Percentiles rank a stretch among this genome's conserved stretches.
Evolutionary conservation across 1,140 invertebrate species (phyloP).

Genomic region (Aphis craccivora): DNA sequence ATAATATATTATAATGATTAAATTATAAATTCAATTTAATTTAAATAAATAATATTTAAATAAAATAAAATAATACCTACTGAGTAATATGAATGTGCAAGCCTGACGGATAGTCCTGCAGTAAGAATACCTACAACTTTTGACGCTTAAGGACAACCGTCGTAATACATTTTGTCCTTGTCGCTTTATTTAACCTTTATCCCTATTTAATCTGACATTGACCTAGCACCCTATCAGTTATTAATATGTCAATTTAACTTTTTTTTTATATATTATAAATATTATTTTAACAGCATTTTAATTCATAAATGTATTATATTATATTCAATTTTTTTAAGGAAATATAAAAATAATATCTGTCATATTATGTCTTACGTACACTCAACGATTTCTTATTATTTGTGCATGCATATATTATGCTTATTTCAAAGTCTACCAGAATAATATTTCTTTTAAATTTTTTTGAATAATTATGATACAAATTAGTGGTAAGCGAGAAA

Average conservation of each 20-base stretch:
- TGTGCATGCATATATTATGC: background rate
- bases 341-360: background rate
- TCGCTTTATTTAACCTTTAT: background rate
- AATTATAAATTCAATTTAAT: constrained; percentile 41
- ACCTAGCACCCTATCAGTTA: constrained; percentile 16
- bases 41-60: constrained; percentile 36
- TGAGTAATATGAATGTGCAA: background rate
- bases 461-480: background rate
- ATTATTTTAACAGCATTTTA: background rate
- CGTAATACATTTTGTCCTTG: constrained; percentile 2
- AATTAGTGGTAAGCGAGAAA: background rate
- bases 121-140: background rate
- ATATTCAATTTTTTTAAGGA: background rate
- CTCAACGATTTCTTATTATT: background rate
- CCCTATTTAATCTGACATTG: constrained; percentile 10
- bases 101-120: background rate
- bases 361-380: background rate
- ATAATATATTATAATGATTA: background rate
- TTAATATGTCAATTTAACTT: background rate
- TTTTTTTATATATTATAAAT: background rate
- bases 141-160: constrained; percentile 19
- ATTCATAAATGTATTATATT: background rate
- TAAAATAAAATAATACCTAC: background rate
- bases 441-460: background rate
- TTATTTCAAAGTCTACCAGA: background rate